phyloP scores from a whole-genome alignment of 2,113 vertebrate species.

The Oncorhynchus gorbuscha region DNA sequence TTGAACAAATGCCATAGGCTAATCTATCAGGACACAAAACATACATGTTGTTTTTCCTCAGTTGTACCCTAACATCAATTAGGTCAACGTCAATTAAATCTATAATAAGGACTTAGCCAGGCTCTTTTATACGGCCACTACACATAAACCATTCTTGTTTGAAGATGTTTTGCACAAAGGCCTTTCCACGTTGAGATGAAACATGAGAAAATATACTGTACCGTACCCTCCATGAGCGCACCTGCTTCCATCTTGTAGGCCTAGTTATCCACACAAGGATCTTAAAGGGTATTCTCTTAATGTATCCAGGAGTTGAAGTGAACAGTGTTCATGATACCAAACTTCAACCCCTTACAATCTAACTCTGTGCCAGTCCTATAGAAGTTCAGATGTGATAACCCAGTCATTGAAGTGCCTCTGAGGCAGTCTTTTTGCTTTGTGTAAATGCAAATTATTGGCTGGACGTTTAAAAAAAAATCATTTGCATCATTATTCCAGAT shows the following conservation, averaged over 20 bases:
- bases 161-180: too few relatives aligned
- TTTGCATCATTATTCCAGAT: slow-evolving; percentile 61
- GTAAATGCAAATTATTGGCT: slow-evolving; percentile 61
- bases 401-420: slow-evolving; percentile 25
- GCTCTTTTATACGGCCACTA: too few relatives aligned
- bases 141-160: too few relatives aligned
- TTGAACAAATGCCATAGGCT: too few relatives aligned
- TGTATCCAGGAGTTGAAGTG: slow-evolving; percentile 24
- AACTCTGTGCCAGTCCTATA: slow-evolving; percentile 17
- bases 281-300: slow-evolving; percentile 6
- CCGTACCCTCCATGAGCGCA: not conserved
- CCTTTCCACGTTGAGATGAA: too few relatives aligned
- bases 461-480: slow-evolving; percentile 51
- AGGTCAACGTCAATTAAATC: too few relatives aligned
- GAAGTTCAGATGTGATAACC: slow-evolving; percentile 20
- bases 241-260: slow-evolving; percentile 48
- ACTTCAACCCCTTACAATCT: not conserved
- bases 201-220: not conserved
- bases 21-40: too few relatives aligned
- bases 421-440: slow-evolving; percentile 51
- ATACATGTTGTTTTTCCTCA: too few relatives aligned
- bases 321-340: slow-evolving; percentile 11
- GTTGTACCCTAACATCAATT: too few relatives aligned
- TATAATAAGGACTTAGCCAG: too few relatives aligned
- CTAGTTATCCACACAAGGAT: not conserved